These are phyloP conservation scores for Tyria jacobaeae DNA, from an alignment of 2,888 invertebrate genomes.

Conservation along the genomic window DNA sequence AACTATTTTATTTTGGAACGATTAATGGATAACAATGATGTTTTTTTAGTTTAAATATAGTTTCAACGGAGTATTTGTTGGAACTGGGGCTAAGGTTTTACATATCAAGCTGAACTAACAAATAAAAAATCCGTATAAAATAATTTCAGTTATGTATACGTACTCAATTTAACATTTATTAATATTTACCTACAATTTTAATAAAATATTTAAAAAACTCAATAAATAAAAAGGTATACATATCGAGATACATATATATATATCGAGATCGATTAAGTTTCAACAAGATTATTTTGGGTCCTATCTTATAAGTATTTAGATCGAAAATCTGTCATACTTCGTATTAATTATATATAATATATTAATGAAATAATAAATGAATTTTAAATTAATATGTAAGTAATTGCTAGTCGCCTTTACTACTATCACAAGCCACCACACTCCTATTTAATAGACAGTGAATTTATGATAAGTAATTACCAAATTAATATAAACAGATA, in stretches of 20 bases:
- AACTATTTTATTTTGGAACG: slow-evolving; percentile 25
- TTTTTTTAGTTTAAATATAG: neutral
- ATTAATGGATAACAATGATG: neutral
- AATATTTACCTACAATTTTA: slow-evolving; percentile 46
- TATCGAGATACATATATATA: slow-evolving; percentile 21
- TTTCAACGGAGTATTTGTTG: slow-evolving; percentile 8
- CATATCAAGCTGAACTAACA: slow-evolving; percentile 36
- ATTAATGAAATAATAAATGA: slow-evolving; percentile 40
- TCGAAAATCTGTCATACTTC: slow-evolving; percentile 35
- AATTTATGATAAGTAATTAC: slow-evolving; percentile 63
- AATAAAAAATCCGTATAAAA: slow-evolving; percentile 21
- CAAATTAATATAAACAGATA: slow-evolving; percentile 50
- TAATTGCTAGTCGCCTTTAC: slow-evolving; percentile 60
- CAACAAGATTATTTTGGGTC: slow-evolving; percentile 38
- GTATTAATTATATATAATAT: slow-evolving; percentile 32
- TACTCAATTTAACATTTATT: slow-evolving; percentile 40
- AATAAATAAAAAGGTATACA: slow-evolving; percentile 25
- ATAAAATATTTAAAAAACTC: slow-evolving; percentile 33
- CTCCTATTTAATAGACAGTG: slow-evolving; percentile 77
- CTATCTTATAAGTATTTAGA: slow-evolving; percentile 32
- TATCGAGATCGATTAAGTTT: slow-evolving; percentile 29
- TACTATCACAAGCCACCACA: slow-evolving; percentile 84
- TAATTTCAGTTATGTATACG: slow-evolving; percentile 30
- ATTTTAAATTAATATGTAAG: slow-evolving; percentile 43
- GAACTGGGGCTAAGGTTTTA: slow-evolving; percentile 31